A percentile compares a stretch with the other conserved stretches of the same genome.
Conservation (phyloP, 1,140 invertebrate species). For the Rhagoletis pomonella region DNA sequence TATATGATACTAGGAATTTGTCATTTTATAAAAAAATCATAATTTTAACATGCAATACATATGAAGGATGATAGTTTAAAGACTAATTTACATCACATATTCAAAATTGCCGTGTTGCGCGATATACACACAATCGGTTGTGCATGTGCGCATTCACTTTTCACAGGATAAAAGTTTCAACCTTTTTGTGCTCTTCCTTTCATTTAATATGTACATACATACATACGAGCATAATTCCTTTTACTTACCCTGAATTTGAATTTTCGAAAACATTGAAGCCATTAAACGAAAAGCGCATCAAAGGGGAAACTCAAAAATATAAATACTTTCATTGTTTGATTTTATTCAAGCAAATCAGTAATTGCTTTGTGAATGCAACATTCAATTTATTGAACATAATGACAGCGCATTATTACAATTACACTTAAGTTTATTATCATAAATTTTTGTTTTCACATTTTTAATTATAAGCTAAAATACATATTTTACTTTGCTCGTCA, state of each 20-base stretch:
- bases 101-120: no score
- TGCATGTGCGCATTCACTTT: no score
- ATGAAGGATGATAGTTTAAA: no score
- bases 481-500: background rate
- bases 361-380: constrained; percentile 45
- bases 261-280: background rate
- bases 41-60: no score
- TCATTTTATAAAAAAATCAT: no score
- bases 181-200: no score
- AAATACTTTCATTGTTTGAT: background rate
- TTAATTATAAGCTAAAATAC: constrained; percentile 10
- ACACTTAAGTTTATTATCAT: constrained; percentile 11
- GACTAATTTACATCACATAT: no score
- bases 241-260: background rate
- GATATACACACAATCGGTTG: no score
- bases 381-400: constrained; percentile 51
- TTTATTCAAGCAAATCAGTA: constrained; percentile 49
- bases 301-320: background rate
- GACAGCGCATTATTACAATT: constrained; percentile 30
- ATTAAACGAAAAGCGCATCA: background rate
- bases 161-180: no score
- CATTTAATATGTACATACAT: no score
- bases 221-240: background rate
- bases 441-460: background rate
- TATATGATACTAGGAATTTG: no score